These are phyloP conservation scores for Macrotrachela quadricornifera DNA, from an alignment of 1,140 invertebrate species.

Conservation along the genomic window DNA sequence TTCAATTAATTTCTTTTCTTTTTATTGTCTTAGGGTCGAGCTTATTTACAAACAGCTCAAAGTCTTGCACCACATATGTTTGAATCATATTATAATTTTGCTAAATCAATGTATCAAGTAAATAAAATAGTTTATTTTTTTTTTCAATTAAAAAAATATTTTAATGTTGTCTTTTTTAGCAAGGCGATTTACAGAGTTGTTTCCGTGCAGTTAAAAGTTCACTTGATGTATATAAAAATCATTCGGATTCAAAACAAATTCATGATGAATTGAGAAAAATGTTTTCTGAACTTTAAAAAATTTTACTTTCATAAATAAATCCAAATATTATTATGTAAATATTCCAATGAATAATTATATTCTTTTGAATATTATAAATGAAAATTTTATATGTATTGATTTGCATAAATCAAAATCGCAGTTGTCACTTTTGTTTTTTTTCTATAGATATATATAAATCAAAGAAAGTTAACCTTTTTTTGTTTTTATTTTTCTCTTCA, in stretches of 20 bases:
- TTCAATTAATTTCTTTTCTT: neutral
- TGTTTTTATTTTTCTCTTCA: too few species aligned
- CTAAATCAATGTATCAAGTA: slow-evolving; percentile 43
- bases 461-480: too few species aligned
- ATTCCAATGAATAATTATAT: too few species aligned
- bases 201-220: slow-evolving; percentile 45
- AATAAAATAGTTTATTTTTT: slow-evolving; percentile 9
- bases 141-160: slow-evolving; percentile 1
- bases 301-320: too few species aligned
- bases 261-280: slow-evolving; percentile 25
- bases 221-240: slow-evolving; percentile 42
- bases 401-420: too few species aligned
- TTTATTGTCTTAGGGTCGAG: slow-evolving; percentile 34
- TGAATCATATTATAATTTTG: slow-evolving; percentile 53
- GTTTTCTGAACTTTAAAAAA: slow-evolving; percentile 21
- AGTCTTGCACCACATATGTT: slow-evolving; percentile 43
- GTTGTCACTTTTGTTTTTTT: too few species aligned
- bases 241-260: slow-evolving; percentile 43
- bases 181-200: slow-evolving; percentile 47
- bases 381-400: too few species aligned
- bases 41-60: slow-evolving; percentile 44
- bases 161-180: slow-evolving; percentile 27
- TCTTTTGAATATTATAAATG: too few species aligned
- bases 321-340: too few species aligned
- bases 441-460: too few species aligned